These are phyloP conservation scores for Cosmia pyralina DNA, from an alignment of 2,888 invertebrate genomes.

Conservation along the genomic window DNA sequence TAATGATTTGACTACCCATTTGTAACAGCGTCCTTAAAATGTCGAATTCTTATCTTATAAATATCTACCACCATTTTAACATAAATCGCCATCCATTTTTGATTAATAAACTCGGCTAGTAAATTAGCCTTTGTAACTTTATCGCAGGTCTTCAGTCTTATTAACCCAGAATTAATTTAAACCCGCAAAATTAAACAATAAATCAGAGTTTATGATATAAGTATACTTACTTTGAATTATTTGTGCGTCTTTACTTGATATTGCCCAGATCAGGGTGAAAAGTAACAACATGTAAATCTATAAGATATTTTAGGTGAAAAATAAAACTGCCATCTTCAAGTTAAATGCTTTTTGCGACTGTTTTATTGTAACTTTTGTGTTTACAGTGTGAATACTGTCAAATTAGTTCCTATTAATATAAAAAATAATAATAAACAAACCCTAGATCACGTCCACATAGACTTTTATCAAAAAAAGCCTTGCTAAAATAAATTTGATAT, in stretches of 20 bases:
- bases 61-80: too few relatives aligned
- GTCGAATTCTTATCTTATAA: too few relatives aligned
- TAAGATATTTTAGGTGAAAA: background rate
- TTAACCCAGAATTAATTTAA: background rate
- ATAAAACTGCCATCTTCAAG: background rate
- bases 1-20: too few relatives aligned
- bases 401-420: background rate
- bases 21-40: too few relatives aligned
- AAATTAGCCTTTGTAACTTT: constrained; percentile 3
- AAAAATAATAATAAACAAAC: background rate
- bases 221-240: background rate
- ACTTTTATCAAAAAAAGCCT: background rate
- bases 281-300: background rate
- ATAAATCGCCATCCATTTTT: background rate
- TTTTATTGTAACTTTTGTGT: background rate
- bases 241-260: background rate
- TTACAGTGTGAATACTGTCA: background rate
- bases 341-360: background rate
- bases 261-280: background rate
- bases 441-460: too few relatives aligned
- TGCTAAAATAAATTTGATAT: background rate
- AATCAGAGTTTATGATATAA: constrained; percentile 9
- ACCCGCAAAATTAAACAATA: constrained; percentile 15
- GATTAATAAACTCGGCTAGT: background rate
- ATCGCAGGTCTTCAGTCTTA: background rate